Conservation (phyloP, 2,797 vertebrate genomes). For the Phataginus tricuspis region DNA sequence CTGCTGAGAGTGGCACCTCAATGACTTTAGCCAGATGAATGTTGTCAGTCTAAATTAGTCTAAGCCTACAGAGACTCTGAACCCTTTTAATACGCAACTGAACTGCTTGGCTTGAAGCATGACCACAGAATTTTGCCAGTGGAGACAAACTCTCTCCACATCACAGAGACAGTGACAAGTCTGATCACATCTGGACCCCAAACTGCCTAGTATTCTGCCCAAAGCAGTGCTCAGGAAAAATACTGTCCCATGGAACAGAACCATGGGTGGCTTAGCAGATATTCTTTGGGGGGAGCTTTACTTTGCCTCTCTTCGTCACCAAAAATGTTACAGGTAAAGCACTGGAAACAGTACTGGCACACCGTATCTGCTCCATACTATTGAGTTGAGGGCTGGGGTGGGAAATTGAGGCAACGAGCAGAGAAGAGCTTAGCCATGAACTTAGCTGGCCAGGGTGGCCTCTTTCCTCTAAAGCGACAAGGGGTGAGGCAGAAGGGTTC, state of each 20-base stretch:
- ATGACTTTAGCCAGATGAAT: neutral
- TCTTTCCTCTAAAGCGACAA: neutral
- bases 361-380: neutral
- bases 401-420: neutral
- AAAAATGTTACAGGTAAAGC: neutral
- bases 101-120: neutral
- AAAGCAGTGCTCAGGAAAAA: neutral
- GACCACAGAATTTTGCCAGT: neutral
- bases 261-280: neutral
- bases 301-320: conserved; percentile 2
- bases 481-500: neutral
- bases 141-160: neutral
- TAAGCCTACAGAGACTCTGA: neutral
- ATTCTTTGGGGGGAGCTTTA: neutral
- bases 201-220: neutral
- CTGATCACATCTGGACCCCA: neutral
- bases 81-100: neutral
- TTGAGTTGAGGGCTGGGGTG: neutral
- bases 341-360: neutral
- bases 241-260: neutral
- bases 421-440: neutral
- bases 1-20: neutral
- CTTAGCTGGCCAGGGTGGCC: neutral
- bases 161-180: neutral
- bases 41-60: neutral